Percentiles rank a stretch among this genome's conserved stretches.
phyloP scores from a whole-genome alignment of 2,113 vertebrate species.

The Epinephelus lanceolatus region DNA sequence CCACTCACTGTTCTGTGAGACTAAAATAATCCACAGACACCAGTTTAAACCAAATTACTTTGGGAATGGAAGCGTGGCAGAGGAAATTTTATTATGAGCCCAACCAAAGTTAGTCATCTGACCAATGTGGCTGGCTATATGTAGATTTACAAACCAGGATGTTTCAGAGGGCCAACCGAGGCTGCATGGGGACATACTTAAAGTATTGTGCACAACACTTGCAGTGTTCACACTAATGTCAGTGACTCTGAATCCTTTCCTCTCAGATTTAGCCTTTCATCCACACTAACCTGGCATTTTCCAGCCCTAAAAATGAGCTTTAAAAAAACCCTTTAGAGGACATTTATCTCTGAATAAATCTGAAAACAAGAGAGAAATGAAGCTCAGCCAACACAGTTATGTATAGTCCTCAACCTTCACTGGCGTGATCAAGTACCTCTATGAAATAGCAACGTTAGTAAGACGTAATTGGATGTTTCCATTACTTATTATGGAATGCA shows the following conservation, averaged over 20 bases:
- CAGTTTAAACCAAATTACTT: conserved; percentile 32
- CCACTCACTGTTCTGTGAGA: neutral
- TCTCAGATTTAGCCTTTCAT: conserved; percentile 6
- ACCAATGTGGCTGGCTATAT: conserved; percentile 4
- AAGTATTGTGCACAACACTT: neutral
- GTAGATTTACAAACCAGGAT: neutral
- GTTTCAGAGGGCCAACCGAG: neutral
- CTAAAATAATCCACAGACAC: conserved; percentile 36
- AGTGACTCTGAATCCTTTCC: neutral
- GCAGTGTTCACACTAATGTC: neutral
- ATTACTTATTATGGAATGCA: neutral
- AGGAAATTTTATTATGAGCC: conserved; percentile 10
- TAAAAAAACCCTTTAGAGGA: too few relatives aligned
- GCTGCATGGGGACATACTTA: neutral
- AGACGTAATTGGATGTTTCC: neutral
- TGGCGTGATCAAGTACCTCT: neutral
- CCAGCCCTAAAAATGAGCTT: neutral
- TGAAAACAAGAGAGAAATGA: neutral
- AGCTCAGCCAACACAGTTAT: neutral
- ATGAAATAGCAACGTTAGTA: neutral
- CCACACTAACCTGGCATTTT: neutral
- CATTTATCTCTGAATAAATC: neutral
- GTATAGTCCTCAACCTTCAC: neutral
- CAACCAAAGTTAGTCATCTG: conserved; percentile 32
- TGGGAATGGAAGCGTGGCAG: conserved; percentile 11